Conservation (phyloP, 2,113 vertebrate species). For the Heterocephalus glaber region DNA sequence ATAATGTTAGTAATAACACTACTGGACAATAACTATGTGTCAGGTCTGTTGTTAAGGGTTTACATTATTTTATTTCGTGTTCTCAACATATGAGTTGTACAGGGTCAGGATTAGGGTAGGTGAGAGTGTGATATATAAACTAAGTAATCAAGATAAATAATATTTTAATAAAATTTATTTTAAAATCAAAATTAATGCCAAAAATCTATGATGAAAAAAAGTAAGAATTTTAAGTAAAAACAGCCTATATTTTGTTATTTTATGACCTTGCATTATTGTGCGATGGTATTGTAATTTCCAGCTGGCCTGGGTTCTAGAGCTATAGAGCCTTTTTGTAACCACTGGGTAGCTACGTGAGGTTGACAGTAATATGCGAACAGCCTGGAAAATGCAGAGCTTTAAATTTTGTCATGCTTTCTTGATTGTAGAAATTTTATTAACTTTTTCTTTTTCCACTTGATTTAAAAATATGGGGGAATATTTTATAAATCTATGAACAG, state of each 20-base stretch:
- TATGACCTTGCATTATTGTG: not conserved
- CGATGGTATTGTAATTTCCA: not conserved
- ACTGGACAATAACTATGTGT: not conserved
- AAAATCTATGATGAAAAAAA: not conserved
- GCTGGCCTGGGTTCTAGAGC: not conserved
- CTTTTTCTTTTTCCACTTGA: not conserved
- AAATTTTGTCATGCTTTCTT: not conserved
- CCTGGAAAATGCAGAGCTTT: not conserved
- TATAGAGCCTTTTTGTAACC: not conserved
- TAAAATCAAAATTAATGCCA: not conserved
- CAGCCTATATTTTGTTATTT: not conserved
- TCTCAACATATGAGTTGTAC: not conserved
- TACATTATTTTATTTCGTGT: not conserved
- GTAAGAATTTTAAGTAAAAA: constrained; percentile 24
- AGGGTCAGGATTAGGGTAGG: not conserved
- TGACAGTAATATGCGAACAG: not conserved
- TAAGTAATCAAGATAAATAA: not conserved
- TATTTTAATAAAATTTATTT: not conserved
- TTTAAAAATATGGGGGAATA: constrained; percentile 7
- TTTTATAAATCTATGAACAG: not conserved
- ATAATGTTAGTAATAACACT: not conserved
- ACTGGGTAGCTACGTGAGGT: not conserved
- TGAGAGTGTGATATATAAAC: not conserved
- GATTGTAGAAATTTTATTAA: not conserved
- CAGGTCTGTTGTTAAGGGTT: not conserved